Evolutionary conservation across 2,888 invertebrate species (phyloP).

Genomic region (Lasius platythorax): DNA sequence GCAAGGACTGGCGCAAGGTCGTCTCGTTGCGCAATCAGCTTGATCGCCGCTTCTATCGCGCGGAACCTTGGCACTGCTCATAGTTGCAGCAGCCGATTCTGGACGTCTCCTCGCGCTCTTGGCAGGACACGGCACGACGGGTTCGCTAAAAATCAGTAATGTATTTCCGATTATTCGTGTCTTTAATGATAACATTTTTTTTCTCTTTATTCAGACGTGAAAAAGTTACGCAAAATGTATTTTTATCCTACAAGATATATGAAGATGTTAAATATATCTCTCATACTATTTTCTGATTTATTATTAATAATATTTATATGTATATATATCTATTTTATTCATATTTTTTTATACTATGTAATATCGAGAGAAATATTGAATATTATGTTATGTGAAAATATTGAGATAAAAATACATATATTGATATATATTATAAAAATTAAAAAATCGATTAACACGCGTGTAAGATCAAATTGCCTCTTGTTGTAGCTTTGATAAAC

Average conservation of each 20-base stretch:
- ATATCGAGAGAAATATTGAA: no score
- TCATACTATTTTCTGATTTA: neutral
- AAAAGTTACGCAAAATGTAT: no score
- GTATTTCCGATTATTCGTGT: neutral
- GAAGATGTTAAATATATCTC: no score
- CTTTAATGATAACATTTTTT: neutral
- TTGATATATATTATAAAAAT: neutral
- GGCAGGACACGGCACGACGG: constrained; percentile 34
- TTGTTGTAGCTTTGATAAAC: neutral
- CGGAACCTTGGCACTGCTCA: constrained; percentile 32
- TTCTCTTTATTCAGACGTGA: neutral
- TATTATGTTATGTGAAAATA: neutral
- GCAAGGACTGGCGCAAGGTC: constrained; percentile 60
- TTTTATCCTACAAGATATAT: no score
- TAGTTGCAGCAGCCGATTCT: neutral
- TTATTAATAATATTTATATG: neutral
- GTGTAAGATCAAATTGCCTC: neutral
- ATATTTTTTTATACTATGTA: no score
- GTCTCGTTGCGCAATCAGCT: constrained; percentile 32
- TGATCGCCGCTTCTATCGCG: constrained; percentile 25
- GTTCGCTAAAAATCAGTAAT: constrained; percentile 52
- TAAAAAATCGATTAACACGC: neutral
- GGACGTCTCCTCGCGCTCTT: constrained; percentile 6
- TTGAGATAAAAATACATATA: neutral
- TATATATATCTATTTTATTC: neutral